A percentile compares a stretch with the other conserved stretches of the same genome.
Evolutionary conservation across 2,797 vertebrate species (phyloP).

Genomic region (Lepilemur ruficaudatus): DNA sequence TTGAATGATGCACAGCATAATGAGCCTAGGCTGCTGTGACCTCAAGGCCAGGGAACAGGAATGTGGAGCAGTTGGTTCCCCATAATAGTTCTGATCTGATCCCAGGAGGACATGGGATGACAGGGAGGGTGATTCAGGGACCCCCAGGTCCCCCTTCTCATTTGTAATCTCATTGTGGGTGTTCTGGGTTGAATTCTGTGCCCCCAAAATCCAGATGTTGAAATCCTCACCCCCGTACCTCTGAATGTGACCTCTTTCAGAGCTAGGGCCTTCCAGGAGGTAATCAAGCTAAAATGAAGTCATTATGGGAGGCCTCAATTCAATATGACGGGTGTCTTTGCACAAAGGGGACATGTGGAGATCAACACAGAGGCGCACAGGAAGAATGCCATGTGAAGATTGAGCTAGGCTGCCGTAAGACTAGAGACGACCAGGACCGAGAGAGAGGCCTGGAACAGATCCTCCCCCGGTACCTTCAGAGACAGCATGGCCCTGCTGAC

Average conservation of each 20-base stretch:
- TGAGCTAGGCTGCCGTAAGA: neutral
- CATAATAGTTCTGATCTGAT: neutral
- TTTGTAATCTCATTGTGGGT: neutral
- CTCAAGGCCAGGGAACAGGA: neutral
- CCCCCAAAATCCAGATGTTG: neutral
- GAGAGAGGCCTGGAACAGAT: no score
- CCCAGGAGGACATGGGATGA: neutral
- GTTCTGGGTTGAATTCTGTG: neutral
- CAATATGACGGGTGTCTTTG: neutral
- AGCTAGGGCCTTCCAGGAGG: neutral
- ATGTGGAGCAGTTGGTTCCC: neutral
- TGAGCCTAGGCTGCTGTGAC: neutral
- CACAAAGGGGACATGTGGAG: neutral
- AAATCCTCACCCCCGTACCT: neutral
- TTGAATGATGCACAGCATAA: slow-evolving; percentile 17
- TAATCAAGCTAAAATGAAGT: neutral
- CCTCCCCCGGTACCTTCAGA: neutral
- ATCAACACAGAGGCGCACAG: neutral
- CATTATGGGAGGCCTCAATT: neutral
- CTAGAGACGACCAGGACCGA: neutral
- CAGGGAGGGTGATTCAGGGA: neutral
- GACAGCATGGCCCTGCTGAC: neutral
- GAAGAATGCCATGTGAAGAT: neutral
- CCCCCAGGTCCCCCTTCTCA: neutral
- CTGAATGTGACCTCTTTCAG: neutral